phyloP scores from a whole-genome alignment of 2,888 invertebrate species.

The Harpagoxenus sublaevis region DNA sequence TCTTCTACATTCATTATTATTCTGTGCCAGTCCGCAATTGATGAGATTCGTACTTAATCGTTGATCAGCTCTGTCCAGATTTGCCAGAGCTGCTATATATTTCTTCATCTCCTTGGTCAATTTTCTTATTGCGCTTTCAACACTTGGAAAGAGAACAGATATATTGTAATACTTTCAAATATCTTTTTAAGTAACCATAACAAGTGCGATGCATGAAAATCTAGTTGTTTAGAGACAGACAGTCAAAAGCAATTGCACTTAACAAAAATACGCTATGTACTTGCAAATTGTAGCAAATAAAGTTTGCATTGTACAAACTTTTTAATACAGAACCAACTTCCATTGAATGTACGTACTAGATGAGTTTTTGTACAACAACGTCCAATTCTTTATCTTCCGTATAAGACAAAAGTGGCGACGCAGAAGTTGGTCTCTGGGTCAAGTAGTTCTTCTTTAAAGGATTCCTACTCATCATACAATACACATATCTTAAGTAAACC shows the following conservation, averaged over 20 bases:
- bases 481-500: neutral
- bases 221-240: neutral
- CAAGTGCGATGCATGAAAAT: neutral
- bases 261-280: neutral
- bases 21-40: constrained; percentile 84
- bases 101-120: constrained; percentile 85
- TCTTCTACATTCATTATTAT: constrained; percentile 84
- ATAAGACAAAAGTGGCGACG: constrained; percentile 81
- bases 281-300: neutral
- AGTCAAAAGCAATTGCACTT: neutral
- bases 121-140: constrained; percentile 83
- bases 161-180: constrained; percentile 2
- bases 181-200: neutral
- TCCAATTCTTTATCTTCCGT: constrained; percentile 84
- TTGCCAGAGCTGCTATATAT: constrained; percentile 81
- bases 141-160: constrained; percentile 72
- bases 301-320: neutral
- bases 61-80: constrained; percentile 84
- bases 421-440: constrained; percentile 82
- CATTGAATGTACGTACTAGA: constrained; percentile 78
- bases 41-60: constrained; percentile 85
- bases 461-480: constrained; percentile 78
- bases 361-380: constrained; percentile 83
- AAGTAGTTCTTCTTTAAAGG: constrained; percentile 81
- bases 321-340: neutral